These are phyloP conservation scores for Sinodicranocentrus sp. DNA, from an alignment of 2,888 invertebrate species.

Conservation along the genomic window DNA sequence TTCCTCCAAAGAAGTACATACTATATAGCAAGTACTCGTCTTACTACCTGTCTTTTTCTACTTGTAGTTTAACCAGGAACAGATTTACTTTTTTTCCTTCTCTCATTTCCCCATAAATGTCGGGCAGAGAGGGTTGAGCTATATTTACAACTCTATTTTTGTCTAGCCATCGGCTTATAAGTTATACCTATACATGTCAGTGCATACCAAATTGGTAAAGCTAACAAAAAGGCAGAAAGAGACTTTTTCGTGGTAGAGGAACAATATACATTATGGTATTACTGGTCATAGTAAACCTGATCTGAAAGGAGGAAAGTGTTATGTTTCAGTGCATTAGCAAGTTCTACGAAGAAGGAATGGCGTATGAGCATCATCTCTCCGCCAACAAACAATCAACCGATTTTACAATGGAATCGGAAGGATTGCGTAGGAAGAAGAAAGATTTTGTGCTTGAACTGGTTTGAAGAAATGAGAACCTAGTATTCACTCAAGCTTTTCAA, in stretches of 20 bases:
- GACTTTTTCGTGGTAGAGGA: neutral
- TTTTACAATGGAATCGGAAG: constrained; percentile 66
- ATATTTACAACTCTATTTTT: neutral
- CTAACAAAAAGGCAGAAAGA: neutral
- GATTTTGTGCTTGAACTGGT: constrained; percentile 72
- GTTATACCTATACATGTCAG: constrained; percentile 4
- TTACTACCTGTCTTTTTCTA: neutral
- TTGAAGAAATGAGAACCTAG: constrained; percentile 67
- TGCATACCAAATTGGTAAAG: constrained; percentile 12
- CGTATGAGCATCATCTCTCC: constrained; percentile 26
- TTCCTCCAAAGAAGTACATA: no score
- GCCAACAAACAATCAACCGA: constrained; percentile 57
- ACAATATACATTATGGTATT: neutral
- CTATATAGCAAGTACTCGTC: no score
- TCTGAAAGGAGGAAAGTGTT: constrained; percentile 4
- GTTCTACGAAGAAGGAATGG: neutral
- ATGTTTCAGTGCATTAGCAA: constrained; percentile 16
- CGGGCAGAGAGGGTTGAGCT: no score
- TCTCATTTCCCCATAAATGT: neutral
- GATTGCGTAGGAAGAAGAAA: constrained; percentile 62
- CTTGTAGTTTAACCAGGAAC: neutral
- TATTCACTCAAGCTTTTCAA: no score
- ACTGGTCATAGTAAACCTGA: neutral
- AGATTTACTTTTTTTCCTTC: neutral
- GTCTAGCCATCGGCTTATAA: no score